Evolutionary conservation across 2,113 vertebrate genomes (phyloP).

Genomic region (Alces alces): DNA sequence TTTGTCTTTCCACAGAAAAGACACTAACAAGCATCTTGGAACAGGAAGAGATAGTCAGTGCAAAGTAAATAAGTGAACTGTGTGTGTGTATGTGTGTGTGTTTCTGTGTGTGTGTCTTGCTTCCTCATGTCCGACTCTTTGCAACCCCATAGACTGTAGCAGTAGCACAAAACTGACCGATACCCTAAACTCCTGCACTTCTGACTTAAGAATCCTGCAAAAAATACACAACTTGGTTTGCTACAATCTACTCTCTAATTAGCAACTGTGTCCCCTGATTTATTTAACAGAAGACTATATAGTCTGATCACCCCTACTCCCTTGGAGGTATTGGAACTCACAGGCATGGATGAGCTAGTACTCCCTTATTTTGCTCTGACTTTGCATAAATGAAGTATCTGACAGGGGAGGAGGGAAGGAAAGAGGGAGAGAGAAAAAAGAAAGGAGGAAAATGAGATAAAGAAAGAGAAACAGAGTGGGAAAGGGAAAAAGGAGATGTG

Average conservation of each 20-base stretch:
- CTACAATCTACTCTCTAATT: neutral
- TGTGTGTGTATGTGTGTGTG: neutral
- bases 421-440: neutral
- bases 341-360: neutral
- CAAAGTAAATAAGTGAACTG: slow-evolving; percentile 7
- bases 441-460: neutral
- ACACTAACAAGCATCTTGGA: slow-evolving; percentile 41
- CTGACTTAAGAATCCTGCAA: neutral
- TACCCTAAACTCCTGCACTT: neutral
- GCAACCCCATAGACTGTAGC: neutral
- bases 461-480: neutral
- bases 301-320: neutral
- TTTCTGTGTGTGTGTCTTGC: neutral
- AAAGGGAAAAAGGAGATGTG: neutral
- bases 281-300: neutral
- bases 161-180: neutral
- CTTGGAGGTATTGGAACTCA: neutral
- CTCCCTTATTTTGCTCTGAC: neutral
- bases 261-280: neutral
- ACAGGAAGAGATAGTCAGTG: neutral
- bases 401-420: neutral
- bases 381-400: neutral
- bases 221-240: neutral
- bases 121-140: neutral
- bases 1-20: slow-evolving; percentile 49